Conservation (phyloP, 2,888 invertebrate species). For the Rotaria sp. region DNA sequence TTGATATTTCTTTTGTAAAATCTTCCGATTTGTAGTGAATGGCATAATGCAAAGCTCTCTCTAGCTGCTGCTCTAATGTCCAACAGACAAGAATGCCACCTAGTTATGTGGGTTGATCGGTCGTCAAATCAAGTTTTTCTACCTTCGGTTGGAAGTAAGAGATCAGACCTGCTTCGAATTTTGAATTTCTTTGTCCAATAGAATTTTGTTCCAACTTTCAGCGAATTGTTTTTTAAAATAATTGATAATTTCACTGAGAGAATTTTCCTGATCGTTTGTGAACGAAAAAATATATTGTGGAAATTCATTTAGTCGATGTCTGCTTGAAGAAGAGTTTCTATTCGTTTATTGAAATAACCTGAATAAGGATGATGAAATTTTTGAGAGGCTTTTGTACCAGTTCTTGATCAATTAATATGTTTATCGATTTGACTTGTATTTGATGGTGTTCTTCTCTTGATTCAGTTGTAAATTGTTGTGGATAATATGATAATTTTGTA, state of each 20-base stretch:
- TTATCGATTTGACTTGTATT: background rate
- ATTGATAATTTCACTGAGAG: no score
- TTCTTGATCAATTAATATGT: background rate
- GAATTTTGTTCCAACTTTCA: no score
- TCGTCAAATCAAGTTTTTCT: background rate
- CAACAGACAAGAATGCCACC: background rate
- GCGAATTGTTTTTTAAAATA: no score
- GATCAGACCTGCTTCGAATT: no score
- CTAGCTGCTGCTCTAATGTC: background rate
- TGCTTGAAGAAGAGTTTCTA: background rate
- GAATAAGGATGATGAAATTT: background rate
- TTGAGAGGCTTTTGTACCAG: background rate
- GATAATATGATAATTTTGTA: background rate
- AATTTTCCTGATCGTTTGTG: no score
- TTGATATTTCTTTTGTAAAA: background rate
- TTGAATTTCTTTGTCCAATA: no score
- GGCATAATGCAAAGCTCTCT: background rate
- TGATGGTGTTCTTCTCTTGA: background rate
- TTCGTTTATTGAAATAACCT: background rate
- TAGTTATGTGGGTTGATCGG: background rate
- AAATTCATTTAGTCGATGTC: background rate
- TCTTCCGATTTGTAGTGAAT: background rate
- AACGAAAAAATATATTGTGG: no score
- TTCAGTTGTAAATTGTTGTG: background rate
- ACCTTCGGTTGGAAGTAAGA: no score